A percentile compares a stretch with the other conserved stretches of the same genome.
These are phyloP conservation scores for Scaptodrosophila lebanonensis DNA, from an alignment of 1,140 invertebrate species.

Conservation along the genomic window DNA sequence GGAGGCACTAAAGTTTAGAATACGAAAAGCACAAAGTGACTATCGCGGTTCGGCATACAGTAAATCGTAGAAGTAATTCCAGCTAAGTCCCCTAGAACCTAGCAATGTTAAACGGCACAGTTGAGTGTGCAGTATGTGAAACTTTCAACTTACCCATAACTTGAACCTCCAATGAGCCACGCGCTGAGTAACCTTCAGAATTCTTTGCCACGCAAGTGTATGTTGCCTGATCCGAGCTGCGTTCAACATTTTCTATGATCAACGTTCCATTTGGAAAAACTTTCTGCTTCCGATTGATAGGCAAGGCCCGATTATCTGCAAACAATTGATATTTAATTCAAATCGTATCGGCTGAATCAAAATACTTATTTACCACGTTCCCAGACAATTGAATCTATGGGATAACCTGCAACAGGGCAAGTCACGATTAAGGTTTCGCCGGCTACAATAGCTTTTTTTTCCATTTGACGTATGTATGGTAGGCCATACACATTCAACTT, in stretches of 20 bases:
- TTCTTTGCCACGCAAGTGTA: conserved; percentile 96
- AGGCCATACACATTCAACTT: conserved; percentile 95
- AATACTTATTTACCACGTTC: conserved; percentile 82
- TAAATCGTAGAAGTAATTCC: conserved; percentile 17
- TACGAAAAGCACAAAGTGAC: conserved; percentile 28
- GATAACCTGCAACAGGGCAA: conserved; percentile 96
- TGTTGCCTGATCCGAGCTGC: conserved; percentile 93
- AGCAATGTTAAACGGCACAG: too few species aligned
- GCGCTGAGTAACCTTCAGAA: conserved; percentile 90
- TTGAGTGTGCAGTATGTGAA: conserved; percentile 22
- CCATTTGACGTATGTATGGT: conserved; percentile 93
- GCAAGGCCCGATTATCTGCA: conserved; percentile 82
- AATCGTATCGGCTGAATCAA: too few species aligned
- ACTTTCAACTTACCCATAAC: conserved; percentile 91
- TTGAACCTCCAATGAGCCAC: conserved; percentile 92
- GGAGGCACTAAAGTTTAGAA: conserved; percentile 80
- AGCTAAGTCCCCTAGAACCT: conserved; percentile 18
- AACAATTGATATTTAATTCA: too few species aligned
- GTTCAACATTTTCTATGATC: conserved; percentile 95
- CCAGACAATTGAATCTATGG: conserved; percentile 95
- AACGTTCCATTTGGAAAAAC: conserved; percentile 96
- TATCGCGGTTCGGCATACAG: conserved; percentile 44
- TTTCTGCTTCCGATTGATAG: conserved; percentile 96
- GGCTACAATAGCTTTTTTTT: conserved; percentile 95
- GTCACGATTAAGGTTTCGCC: conserved; percentile 92